Evolutionary conservation across 1,140 invertebrate species (phyloP), one percentile per base, ranked within the genome.

Genomic region (Scaptodrosophila lebanonensis): DNA sequence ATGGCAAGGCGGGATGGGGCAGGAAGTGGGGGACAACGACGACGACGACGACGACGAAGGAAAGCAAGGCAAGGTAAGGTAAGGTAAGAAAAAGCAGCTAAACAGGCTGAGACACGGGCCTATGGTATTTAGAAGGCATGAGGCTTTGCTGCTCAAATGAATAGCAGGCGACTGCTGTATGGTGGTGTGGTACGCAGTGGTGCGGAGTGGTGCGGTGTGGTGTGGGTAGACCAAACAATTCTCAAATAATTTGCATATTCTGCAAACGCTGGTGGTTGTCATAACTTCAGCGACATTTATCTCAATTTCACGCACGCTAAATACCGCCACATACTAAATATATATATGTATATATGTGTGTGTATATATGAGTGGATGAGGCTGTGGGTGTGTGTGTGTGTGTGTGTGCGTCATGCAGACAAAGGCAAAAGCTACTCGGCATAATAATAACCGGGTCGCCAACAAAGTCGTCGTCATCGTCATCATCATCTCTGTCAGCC

Each of bases 261-360:
- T 33, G 32, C 12, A 13, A 25, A 8, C 22, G 35, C 39, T 47
- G 45, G 68, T 51, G 66, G 67, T 61, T 71, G 66, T 71, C 71
- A 71, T 71, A 66, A 71, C 71, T 54, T 61, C 50, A 48, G 66
- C 62, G 52, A 71, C 54, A 68, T 51, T 51, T 40, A 43, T n/a
- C 17, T 43, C 27, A 32, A 43, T 27, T 27, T 52, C 32, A 33
- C 32, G 32, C 32, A 33, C 32, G 32, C 32, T 33, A 33, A 33
- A 33, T 33, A 33, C 32, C 12, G 32, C 32, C 32, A 33, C 32
- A 33, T 11, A 33, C 22, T 4, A 25, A 25, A n/a, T n/a, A n/a
- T n/a, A n/a, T n/a, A n/a, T n/a, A n/a, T n/a, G n/a, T n/a, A 36
- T 49, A 33, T 25, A 18, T 36, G 18, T 9, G 13, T 43, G 52